These are phyloP conservation scores for Xerus inauris DNA, from an alignment of 2,113 vertebrate species.

Conservation along the genomic window DNA sequence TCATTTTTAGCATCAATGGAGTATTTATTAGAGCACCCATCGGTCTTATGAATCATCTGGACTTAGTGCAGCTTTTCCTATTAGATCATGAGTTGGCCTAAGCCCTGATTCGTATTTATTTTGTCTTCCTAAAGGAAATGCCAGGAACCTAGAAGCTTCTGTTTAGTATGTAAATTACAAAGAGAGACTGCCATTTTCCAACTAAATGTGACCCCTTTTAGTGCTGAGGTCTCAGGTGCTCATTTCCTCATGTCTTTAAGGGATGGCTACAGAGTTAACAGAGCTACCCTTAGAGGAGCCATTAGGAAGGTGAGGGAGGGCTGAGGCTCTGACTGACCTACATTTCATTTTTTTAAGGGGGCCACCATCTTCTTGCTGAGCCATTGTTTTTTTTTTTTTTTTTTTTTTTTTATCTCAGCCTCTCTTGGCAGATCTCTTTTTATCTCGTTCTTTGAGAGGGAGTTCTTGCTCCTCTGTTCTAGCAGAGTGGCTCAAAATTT, in stretches of 20 bases:
- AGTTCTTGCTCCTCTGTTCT: background rate
- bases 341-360: background rate
- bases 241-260: background rate
- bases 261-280: background rate
- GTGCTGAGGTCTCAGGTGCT: background rate
- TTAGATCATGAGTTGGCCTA: background rate
- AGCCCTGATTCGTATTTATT: background rate
- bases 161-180: constrained; percentile 35
- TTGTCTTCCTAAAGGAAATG: constrained; percentile 37
- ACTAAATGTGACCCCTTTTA: constrained; percentile 65
- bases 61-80: background rate
- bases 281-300: background rate
- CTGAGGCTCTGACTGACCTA: background rate
- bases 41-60: background rate
- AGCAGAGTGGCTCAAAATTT: background rate
- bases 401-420: background rate
- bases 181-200: background rate
- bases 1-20: background rate
- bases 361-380: background rate
- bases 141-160: constrained; percentile 49
- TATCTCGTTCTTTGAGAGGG: background rate
- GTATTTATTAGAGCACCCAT: background rate
- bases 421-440: background rate
- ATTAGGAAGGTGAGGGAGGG: background rate
- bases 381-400: background rate